Percentiles rank a stretch among this genome's conserved stretches.
Evolutionary conservation across 2,888 invertebrate genomes (phyloP).

Genomic region (Ischnura elegans): DNA sequence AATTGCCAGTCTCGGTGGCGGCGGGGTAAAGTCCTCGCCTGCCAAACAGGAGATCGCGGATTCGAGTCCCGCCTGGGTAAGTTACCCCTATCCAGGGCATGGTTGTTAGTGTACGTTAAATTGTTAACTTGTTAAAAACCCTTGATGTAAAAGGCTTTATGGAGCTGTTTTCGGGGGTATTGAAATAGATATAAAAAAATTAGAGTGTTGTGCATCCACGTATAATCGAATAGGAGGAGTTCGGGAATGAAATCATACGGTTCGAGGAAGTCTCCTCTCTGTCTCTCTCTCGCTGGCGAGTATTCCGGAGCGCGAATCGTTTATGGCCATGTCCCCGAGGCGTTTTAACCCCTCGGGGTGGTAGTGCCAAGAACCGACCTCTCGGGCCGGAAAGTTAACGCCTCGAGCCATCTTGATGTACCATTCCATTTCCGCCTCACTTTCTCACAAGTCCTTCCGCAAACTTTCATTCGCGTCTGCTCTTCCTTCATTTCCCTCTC

Average conservation of each 20-base stretch:
- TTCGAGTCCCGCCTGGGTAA: no score
- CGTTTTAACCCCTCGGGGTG: neutral
- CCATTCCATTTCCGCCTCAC: neutral
- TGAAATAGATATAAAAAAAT: no score
- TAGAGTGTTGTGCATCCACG: no score
- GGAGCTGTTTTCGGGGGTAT: no score
- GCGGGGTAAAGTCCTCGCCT: no score
- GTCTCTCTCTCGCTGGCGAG: neutral
- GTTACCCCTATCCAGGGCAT: no score
- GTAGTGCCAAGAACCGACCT: neutral
- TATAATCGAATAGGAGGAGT: no score
- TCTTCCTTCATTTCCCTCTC: neutral
- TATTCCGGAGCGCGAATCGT: neutral
- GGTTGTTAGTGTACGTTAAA: no score
- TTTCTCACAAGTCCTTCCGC: neutral
- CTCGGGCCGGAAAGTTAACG: neutral
- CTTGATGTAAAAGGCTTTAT: no score
- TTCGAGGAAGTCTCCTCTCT: neutral
- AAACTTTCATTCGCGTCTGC: neutral
- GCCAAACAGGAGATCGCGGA: no score
- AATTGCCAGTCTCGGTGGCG: no score
- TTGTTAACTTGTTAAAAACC: no score
- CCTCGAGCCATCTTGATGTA: neutral
- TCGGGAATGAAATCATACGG: neutral
- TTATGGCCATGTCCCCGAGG: neutral